A percentile compares a stretch with the other conserved stretches of the same genome.
These are phyloP conservation scores for Laticauda colubrina DNA, from an alignment of 2,113 vertebrate genomes.

Conservation along the genomic window DNA sequence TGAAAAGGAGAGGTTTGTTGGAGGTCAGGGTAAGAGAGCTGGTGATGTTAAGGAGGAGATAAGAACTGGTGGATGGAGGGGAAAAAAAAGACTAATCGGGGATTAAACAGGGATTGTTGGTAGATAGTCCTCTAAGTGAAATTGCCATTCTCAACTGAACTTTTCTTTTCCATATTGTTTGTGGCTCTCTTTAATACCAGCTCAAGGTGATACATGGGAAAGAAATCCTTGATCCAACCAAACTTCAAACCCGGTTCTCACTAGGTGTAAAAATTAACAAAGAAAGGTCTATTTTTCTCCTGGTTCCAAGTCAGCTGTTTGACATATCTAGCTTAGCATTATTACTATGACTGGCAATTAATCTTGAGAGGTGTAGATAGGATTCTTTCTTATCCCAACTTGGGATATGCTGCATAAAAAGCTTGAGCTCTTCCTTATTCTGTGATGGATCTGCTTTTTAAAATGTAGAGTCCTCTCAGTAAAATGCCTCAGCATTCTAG, in stretches of 20 bases:
- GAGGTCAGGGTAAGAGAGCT: not conserved
- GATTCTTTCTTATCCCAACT: not conserved
- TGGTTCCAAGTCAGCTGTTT: not conserved
- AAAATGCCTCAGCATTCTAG: not conserved
- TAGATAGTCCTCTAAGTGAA: not conserved
- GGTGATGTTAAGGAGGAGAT: not conserved
- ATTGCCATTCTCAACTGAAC: not conserved
- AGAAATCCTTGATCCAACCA: not conserved
- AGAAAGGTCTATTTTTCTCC: not conserved
- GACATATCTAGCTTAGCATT: not conserved
- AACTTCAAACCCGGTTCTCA: not conserved
- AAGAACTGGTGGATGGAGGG: not conserved
- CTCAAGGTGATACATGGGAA: not conserved
- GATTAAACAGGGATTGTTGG: not conserved
- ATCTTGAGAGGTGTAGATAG: no score
- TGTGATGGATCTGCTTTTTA: not conserved
- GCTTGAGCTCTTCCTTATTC: not conserved
- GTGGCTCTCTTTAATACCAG: not conserved
- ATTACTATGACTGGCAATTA: not conserved
- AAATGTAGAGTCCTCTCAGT: not conserved
- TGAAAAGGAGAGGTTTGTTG: not conserved
- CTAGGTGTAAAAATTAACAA: not conserved
- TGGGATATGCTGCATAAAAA: not conserved
- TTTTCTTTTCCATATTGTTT: not conserved
- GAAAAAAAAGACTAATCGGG: not conserved